These are phyloP conservation scores for Pandemis corylana DNA, from an alignment of 2,888 invertebrate genomes.

Conservation along the genomic window DNA sequence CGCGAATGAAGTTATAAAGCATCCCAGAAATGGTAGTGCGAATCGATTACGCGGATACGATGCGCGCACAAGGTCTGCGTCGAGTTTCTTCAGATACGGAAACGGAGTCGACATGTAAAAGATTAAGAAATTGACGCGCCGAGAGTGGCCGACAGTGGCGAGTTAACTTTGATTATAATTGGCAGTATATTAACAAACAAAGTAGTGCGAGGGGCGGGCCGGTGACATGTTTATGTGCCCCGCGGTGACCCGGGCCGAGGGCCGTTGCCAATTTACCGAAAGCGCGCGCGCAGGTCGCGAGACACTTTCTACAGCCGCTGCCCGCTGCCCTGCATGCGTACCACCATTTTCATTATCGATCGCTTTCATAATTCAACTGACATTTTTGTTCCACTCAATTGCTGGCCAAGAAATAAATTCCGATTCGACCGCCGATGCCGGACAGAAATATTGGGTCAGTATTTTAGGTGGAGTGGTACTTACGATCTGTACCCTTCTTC, in stretches of 20 bases:
- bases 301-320: conserved; percentile 79
- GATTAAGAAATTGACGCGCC: conserved; percentile 76
- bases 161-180: conserved; percentile 75
- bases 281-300: conserved; percentile 74
- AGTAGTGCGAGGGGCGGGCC: conserved; percentile 77
- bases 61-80: conserved; percentile 36
- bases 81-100: conserved; percentile 48
- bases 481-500: background rate
- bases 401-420: conserved; percentile 60
- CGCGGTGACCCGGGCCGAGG: conserved; percentile 69
- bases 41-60: conserved; percentile 43
- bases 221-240: conserved; percentile 81
- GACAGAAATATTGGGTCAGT: conserved; percentile 28
- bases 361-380: conserved; percentile 82
- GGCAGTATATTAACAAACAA: conserved; percentile 81
- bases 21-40: conserved; percentile 46
- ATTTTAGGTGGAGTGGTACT: conserved; percentile 21
- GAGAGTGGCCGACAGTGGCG: conserved; percentile 55
- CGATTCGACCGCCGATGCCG: conserved; percentile 26
- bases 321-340: conserved; percentile 59
- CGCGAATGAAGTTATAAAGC: conserved; percentile 46
- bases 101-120: conserved; percentile 65
- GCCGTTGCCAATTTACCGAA: conserved; percentile 75
- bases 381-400: conserved; percentile 80
- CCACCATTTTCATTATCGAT: conserved; percentile 82